phyloP scores from a whole-genome alignment of 2,888 invertebrate genomes.

The Leuctra nigra region DNA sequence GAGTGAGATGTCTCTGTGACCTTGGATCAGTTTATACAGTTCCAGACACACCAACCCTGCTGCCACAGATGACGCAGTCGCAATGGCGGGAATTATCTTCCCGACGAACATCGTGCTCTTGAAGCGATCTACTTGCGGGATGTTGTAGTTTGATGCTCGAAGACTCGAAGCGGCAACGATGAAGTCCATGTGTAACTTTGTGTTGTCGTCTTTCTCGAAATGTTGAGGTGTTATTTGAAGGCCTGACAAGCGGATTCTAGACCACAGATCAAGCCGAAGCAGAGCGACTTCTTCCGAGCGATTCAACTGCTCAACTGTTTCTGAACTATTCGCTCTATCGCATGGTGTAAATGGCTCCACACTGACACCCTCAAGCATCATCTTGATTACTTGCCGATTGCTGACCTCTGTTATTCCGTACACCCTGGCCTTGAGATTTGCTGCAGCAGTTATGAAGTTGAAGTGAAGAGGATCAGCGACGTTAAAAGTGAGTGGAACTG shows the following conservation, averaged over 20 bases:
- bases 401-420: constrained; percentile 71
- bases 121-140: constrained; percentile 89
- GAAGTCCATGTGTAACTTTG: constrained; percentile 98
- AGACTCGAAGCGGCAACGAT: constrained; percentile 96
- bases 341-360: constrained; percentile 88
- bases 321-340: constrained; percentile 93
- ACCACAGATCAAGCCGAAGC: constrained; percentile 54
- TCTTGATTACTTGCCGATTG: constrained; percentile 59
- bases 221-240: constrained; percentile 77
- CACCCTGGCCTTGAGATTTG: constrained; percentile 82
- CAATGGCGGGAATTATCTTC: constrained; percentile 98
- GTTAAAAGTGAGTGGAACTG: constrained; percentile 68
- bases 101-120: constrained; percentile 90
- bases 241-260: constrained; percentile 47
- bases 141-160: constrained; percentile 94
- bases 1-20: constrained; percentile 55
- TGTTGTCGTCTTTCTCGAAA: constrained; percentile 98
- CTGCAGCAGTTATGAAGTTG: constrained; percentile 86
- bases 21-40: constrained; percentile 77
- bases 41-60: constrained; percentile 92
- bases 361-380: constrained; percentile 56
- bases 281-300: constrained; percentile 60
- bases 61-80: constrained; percentile 96
- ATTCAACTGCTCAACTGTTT: constrained; percentile 94
- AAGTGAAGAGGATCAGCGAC: constrained; percentile 67